Percentiles rank a stretch among this genome's conserved stretches.
Evolutionary conservation across 2,797 vertebrate species (phyloP).

Genomic region (Sciurus vulgaris): DNA sequence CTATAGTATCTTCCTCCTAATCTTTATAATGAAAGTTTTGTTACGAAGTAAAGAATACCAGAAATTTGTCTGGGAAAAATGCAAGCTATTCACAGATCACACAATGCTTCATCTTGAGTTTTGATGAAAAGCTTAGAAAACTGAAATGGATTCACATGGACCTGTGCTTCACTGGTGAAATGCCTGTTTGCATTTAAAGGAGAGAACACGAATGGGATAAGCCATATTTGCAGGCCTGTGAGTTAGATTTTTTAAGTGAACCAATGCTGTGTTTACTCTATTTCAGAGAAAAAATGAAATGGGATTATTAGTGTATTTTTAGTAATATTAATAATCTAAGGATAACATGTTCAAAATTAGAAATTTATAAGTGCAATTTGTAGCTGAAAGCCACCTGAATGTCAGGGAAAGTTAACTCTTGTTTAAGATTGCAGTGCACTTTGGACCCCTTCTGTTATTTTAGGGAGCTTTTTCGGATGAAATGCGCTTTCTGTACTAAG

Average conservation of each 20-base stretch:
- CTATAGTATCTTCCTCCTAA: not conserved
- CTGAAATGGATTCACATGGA: not conserved
- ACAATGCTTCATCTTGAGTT: conserved; percentile 34
- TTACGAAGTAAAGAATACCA: not conserved
- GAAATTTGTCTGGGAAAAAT: conserved; percentile 33
- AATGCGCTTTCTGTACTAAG: not conserved
- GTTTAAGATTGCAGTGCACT: not conserved
- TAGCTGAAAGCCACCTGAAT: not conserved
- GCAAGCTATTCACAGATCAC: not conserved
- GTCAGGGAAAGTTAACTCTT: not conserved
- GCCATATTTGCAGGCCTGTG: not conserved
- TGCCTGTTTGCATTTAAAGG: not conserved
- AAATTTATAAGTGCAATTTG: not conserved
- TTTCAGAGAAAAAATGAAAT: not conserved
- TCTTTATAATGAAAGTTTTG: conserved; percentile 34
- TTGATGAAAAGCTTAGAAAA: conserved; percentile 48
- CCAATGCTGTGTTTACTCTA: not conserved
- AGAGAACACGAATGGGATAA: not conserved
- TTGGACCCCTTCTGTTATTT: not conserved
- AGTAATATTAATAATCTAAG: not conserved
- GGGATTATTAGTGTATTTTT: not conserved
- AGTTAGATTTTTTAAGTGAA: not conserved
- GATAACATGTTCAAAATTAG: not conserved
- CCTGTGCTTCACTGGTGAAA: not conserved
- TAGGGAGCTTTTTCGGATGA: not conserved